Conservation (phyloP, 2,888 invertebrate species). For the Sepioteuthis lessoniana region DNA sequence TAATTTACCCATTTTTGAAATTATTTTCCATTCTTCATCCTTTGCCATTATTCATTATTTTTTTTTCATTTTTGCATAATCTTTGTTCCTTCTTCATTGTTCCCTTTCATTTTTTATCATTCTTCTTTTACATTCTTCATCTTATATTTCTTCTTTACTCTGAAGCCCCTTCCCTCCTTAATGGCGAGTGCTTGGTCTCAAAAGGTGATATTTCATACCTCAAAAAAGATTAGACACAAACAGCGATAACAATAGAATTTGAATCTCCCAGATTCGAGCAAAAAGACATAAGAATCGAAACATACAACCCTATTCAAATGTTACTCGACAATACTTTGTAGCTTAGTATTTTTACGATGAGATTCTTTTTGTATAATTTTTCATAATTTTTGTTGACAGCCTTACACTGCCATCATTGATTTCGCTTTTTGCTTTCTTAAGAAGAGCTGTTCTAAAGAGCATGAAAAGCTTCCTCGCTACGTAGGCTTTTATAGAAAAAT, state of each 20-base stretch:
- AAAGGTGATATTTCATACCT: background rate
- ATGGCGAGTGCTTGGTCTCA: background rate
- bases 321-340: conserved; percentile 5
- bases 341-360: background rate
- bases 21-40: no score
- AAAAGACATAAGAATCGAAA: background rate
- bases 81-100: background rate
- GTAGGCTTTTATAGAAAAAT: background rate
- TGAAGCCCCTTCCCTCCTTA: no score
- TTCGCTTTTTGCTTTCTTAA: background rate
- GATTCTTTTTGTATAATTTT: background rate
- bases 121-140: background rate
- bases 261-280: background rate
- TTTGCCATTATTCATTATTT: no score
- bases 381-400: background rate
- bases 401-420: background rate
- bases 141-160: background rate
- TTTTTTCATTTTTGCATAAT: no score
- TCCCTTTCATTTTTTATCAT: background rate
- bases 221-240: background rate
- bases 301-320: background rate
- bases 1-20: no score
- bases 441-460: background rate
- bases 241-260: background rate
- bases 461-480: background rate